Evolutionary conservation across 2,113 vertebrate species (phyloP), one percentile per base, ranked within the genome.

Genomic region (Menidia beryllina): DNA sequence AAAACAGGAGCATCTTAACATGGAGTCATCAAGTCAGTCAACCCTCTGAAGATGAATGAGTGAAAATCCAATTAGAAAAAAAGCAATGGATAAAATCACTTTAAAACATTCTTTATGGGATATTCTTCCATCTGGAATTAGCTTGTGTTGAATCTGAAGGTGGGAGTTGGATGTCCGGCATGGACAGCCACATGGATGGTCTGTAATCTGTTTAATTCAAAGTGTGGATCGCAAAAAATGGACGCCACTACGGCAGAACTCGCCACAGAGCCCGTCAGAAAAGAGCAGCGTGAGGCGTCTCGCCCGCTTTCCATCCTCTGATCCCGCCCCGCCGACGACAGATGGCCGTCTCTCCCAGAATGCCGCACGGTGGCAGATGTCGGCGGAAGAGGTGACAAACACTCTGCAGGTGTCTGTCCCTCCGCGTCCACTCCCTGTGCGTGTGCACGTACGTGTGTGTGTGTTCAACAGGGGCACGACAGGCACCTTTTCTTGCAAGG

Each of bases 351-450:
- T 87, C 88, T 91, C 87, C 90, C 87, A 88, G 84, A 89, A 89
- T 85, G 85, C 86, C 61, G 62, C 53, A 78, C 86, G 77, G 81
- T 88, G 81, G 59, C 90, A 91, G 86, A 90, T 89, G 86, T 85
- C 86, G 89, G 82, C 81, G 85, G 81, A 88, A 79, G 84, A 88
- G 86, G 89, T 91, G 90, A 90, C 90, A 91, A 91, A 91, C 87
- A 85, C 83, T 87, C 88, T 81, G 88, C 89, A 91, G 90, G 90
- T 91, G 90, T 88, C 89, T 83, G 82, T 89, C 83, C 89, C 85
- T 84, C 70, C 79, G 84, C 57, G 77, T 79, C 72, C 53, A 1
- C 23, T 1, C 50, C 50, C 69, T 81, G 67, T 39, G 74, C 0
- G 41, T 7, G 66, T 60, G 47, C 36, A 21, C 56, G 68, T 76